A percentile compares a stretch with the other conserved stretches of the same genome.
Evolutionary conservation across 1,140 invertebrate genomes (phyloP).

Genomic region (Homarus americanus): DNA sequence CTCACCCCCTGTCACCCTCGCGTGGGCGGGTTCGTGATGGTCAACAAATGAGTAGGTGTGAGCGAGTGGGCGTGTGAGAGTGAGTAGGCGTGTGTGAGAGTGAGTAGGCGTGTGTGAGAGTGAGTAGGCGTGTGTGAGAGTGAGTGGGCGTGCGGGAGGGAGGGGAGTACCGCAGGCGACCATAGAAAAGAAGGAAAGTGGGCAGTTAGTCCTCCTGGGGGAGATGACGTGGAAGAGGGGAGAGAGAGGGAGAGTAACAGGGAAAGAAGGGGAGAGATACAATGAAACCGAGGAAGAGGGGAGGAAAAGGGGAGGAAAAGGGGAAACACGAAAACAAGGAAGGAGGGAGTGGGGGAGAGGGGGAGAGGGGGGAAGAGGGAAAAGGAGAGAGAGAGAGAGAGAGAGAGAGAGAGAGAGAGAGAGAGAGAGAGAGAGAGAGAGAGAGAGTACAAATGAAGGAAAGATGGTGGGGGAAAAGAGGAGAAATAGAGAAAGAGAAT

Average conservation of each 20-base stretch:
- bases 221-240: background rate
- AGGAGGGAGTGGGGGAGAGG: background rate
- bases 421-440: conserved; percentile 17
- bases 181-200: background rate
- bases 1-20: too few relatives aligned
- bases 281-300: background rate
- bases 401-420: conserved; percentile 11
- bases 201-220: background rate
- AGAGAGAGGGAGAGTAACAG: conserved; percentile 44
- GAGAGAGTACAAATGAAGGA: background rate
- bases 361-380: background rate
- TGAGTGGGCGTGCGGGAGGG: too few relatives aligned
- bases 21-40: too few relatives aligned
- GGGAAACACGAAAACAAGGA: background rate
- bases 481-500: background rate
- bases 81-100: too few relatives aligned
- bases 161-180: too few relatives aligned
- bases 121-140: too few relatives aligned
- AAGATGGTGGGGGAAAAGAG: background rate
- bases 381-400: conserved; percentile 7
- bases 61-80: too few relatives aligned
- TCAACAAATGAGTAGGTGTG: too few relatives aligned
- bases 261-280: conserved; percentile 25
- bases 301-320: background rate
- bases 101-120: too few relatives aligned